Conservation (phyloP, 2,888 invertebrate species). For the Tricholauxania praeusta region DNA sequence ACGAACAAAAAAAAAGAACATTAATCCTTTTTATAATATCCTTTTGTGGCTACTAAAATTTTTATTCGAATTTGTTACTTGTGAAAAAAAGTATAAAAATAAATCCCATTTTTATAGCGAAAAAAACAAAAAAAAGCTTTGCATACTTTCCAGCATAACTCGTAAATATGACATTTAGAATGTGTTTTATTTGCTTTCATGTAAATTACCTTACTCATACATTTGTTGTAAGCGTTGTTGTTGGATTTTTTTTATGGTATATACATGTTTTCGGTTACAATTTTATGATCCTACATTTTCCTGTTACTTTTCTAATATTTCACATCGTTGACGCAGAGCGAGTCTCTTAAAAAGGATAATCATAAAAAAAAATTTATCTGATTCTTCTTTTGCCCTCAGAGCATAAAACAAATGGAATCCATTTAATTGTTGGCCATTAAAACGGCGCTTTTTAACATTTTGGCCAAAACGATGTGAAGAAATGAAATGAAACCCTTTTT, state of each 20-base stretch:
- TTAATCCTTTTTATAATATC: slow-evolving; percentile 14
- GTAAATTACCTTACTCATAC: slow-evolving; percentile 40
- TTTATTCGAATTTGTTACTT: neutral
- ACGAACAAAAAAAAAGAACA: neutral
- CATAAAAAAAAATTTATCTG: slow-evolving; percentile 48
- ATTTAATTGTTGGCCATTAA: slow-evolving; percentile 56
- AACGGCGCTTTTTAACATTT: slow-evolving; percentile 19
- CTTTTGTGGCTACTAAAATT: slow-evolving; percentile 7
- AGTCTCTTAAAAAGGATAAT: slow-evolving; percentile 39
- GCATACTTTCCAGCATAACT: slow-evolving; percentile 24
- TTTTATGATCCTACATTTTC: neutral
- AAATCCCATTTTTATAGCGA: neutral
- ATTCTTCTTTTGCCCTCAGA: slow-evolving; percentile 44
- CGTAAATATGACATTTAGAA: slow-evolving; percentile 29
- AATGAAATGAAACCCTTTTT: slow-evolving; percentile 24
- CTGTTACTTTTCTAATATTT: slow-evolving; percentile 30
- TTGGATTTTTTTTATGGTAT: slow-evolving; percentile 6
- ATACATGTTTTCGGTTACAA: neutral
- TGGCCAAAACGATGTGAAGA: slow-evolving; percentile 11
- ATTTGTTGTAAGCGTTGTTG: slow-evolving; percentile 45
- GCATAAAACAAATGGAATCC: slow-evolving; percentile 55
- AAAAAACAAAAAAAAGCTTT: neutral
- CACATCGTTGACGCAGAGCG: slow-evolving; percentile 26
- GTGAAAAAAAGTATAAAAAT: neutral
- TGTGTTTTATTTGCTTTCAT: slow-evolving; percentile 26